These are phyloP conservation scores for Oryctes rhinoceros DNA, from an alignment of 1,140 invertebrate species.

Conservation along the genomic window DNA sequence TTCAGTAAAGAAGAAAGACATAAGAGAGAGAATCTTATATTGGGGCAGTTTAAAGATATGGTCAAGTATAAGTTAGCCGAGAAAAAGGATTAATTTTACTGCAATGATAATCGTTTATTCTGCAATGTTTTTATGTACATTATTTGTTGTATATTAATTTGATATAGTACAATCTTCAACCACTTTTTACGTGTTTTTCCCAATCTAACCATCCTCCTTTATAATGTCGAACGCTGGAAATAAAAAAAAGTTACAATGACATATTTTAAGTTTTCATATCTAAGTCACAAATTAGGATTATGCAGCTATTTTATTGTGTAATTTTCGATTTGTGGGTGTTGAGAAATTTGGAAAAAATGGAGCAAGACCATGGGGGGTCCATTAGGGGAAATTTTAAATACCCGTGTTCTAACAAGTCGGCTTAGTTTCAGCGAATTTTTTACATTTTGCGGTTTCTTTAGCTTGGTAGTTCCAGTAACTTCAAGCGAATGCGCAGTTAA, in stretches of 20 bases:
- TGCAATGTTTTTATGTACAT: slow-evolving; percentile 42
- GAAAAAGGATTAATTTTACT: slow-evolving; percentile 61
- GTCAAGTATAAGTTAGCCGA: slow-evolving; percentile 74
- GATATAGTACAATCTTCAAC: slow-evolving; percentile 46
- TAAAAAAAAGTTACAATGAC: background rate
- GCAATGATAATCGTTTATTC: slow-evolving; percentile 35
- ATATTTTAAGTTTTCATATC: too few relatives aligned
- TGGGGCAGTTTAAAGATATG: slow-evolving; percentile 95
- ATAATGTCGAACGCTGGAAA: slow-evolving; percentile 61
- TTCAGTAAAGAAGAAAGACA: slow-evolving; percentile 98
- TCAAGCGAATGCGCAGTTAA: too few relatives aligned
- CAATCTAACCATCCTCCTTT: slow-evolving; percentile 61
- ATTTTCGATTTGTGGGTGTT: too few relatives aligned
- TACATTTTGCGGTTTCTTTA: too few relatives aligned
- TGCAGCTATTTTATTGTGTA: too few relatives aligned
- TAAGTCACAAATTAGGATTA: too few relatives aligned
- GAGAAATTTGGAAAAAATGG: too few relatives aligned
- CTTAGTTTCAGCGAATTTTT: too few relatives aligned
- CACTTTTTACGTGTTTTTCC: slow-evolving; percentile 54
- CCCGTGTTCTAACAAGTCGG: too few relatives aligned
- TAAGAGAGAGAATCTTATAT: slow-evolving; percentile 95
- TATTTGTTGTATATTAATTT: slow-evolving; percentile 36
- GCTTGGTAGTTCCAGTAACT: too few relatives aligned
- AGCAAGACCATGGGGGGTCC: too few relatives aligned
- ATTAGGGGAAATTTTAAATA: too few relatives aligned